Evolutionary conservation across 2,113 vertebrate genomes (phyloP).

Genomic region (Symphodus melops): DNA sequence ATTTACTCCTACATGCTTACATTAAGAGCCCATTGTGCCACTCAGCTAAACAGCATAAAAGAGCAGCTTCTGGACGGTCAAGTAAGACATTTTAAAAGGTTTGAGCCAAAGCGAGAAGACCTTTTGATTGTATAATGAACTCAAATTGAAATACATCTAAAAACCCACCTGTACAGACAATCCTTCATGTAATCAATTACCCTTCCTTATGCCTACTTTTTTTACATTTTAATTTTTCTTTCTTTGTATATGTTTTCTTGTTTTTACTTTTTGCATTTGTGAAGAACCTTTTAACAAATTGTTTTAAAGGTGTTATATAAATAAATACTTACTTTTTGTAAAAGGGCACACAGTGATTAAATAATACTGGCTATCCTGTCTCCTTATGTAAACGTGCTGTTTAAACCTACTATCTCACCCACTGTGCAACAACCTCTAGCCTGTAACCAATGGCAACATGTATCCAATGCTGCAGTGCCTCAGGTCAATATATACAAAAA

Average conservation of each 20-base stretch:
- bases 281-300: no score
- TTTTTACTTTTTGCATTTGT: no score
- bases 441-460: constrained; percentile 77
- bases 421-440: constrained; percentile 50
- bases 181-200: no score
- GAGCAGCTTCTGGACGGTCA: neutral
- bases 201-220: no score
- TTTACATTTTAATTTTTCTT: no score
- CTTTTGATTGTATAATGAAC: neutral
- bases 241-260: no score
- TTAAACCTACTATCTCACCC: constrained; percentile 60
- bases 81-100: neutral
- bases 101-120: neutral
- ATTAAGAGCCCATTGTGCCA: neutral
- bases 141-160: constrained; percentile 1
- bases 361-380: constrained; percentile 27
- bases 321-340: no score
- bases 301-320: no score
- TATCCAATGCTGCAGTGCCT: constrained; percentile 54
- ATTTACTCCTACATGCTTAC: neutral
- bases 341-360: constrained; percentile 4
- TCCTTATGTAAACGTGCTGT: constrained; percentile 62
- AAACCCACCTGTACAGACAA: no score
- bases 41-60: neutral
- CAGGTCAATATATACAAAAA: constrained; percentile 47